Base-by-base conservation (phyloP, 2,113 vertebrate species). In the Hucho hucho region DNA sequence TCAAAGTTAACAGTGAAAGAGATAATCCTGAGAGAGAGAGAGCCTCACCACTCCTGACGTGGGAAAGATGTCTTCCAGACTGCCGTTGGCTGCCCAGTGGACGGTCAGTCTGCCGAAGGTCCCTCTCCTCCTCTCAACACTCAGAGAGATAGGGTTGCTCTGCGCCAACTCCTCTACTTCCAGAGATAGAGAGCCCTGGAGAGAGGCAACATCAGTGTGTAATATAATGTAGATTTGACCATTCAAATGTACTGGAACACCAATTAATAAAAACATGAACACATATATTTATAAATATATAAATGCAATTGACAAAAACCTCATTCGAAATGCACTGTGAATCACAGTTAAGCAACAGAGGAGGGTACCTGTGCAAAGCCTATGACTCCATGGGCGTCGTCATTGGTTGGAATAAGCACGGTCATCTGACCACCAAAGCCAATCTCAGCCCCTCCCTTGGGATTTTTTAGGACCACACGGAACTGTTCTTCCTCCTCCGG, bases 371-470 rank as follows among this genome's bases (percentile, higher is more conserved):
- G 94, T 87, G 96, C 87, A 93, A 99, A 98, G 70, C 93, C 95
- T 69, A 99, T 86, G 79, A 99, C 76, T 88, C 98, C 98, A 11
- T 97, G 91, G 65, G 97, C 95, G 83, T 96, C 92, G 83, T 99
- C 97, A 43, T 98, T 99, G 63, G 97, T 87, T 26, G 93, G 91
- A 84, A 99, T 92, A 79, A 95, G 86, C 78, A 99, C 81, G 26
- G 90, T 94, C 81, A 98, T 95, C 83, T 92, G 95, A 87, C 93
- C 88, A 71, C 94, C 88, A 81, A 87, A 88, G 72, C 96, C 96
- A 77, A 99, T 97, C 88, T 99, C 97, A 76, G 97, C 97, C 59
- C 97, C 98, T 46, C 97, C 97, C 79, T 93, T 98, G 29, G 98
- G 95, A 86, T 97, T 97, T 92, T 96, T 96, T 71, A 99, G 87